phyloP scores from a whole-genome alignment of 1,140 invertebrate genomes.

The Drosophila repletoides region DNA sequence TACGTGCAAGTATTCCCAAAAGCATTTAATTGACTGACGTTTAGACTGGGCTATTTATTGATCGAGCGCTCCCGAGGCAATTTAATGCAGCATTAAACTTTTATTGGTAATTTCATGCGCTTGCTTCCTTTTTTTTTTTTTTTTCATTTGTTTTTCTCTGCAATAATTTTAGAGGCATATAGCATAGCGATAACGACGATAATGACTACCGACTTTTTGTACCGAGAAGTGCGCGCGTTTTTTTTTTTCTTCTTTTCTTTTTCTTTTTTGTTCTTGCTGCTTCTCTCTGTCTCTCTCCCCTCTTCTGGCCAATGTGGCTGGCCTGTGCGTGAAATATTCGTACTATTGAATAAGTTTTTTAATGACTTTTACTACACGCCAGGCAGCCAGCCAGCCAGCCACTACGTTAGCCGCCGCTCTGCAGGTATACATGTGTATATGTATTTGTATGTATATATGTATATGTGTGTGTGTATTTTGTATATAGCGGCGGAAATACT shows the following conservation, averaged over 20 bases:
- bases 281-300: neutral
- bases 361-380: slow-evolving; percentile 78
- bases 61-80: slow-evolving; percentile 54
- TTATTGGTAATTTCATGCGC: slow-evolving; percentile 60
- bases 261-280: neutral
- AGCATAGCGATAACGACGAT: slow-evolving; percentile 23
- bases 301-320: too few relatives aligned
- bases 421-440: slow-evolving; percentile 30
- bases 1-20: slow-evolving; percentile 48
- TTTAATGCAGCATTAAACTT: slow-evolving; percentile 71
- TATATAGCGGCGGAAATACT: slow-evolving; percentile 59
- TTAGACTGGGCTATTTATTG: slow-evolving; percentile 46
- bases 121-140: too few relatives aligned
- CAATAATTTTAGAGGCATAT: slow-evolving; percentile 56
- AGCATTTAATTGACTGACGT: slow-evolving; percentile 65
- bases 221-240: slow-evolving; percentile 59
- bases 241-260: slow-evolving; percentile 1
- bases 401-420: slow-evolving; percentile 47
- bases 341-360: slow-evolving; percentile 79
- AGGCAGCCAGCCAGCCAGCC: too few relatives aligned
- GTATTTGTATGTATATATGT: neutral
- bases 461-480: slow-evolving; percentile 12
- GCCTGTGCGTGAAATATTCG: slow-evolving; percentile 64
- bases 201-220: slow-evolving; percentile 32
- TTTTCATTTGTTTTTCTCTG: too few relatives aligned